Evolutionary conservation across 2,113 vertebrate genomes (phyloP).

Genomic region (Psilopogon haemacephalus): DNA sequence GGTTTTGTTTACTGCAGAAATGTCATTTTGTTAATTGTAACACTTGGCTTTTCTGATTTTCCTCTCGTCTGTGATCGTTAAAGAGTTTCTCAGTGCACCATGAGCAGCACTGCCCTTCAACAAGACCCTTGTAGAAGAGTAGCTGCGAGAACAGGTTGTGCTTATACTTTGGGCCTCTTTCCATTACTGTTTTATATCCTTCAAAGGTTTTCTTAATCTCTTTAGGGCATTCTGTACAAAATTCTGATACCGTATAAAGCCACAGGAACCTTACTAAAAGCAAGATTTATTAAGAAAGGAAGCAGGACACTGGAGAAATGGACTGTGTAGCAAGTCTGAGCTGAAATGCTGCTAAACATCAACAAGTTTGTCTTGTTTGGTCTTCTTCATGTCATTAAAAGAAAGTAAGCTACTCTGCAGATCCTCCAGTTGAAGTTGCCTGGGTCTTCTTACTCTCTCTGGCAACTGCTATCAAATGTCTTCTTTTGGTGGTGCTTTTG

Average conservation of each 20-base stretch:
- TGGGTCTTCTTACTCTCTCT: neutral
- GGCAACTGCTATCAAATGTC: neutral
- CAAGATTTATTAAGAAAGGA: neutral
- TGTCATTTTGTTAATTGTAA: slow-evolving; percentile 10
- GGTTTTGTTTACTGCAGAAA: slow-evolving; percentile 36
- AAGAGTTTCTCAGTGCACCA: neutral
- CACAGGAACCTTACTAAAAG: neutral
- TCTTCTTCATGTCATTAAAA: neutral
- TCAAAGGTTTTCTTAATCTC: slow-evolving; percentile 5
- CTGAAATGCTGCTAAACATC: neutral
- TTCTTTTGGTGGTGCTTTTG: neutral
- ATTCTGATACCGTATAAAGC: neutral
- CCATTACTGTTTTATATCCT: neutral
- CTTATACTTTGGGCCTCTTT: neutral
- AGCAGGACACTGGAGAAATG: neutral
- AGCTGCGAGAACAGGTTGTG: neutral
- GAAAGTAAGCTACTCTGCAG: neutral
- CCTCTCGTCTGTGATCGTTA: neutral
- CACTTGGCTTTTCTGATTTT: neutral
- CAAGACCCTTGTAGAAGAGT: neutral
- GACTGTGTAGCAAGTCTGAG: neutral
- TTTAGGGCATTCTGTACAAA: neutral
- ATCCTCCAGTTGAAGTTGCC: neutral
- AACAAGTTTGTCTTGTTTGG: neutral
- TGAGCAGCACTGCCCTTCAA: neutral